phyloP scores from a whole-genome alignment of 2,113 vertebrate species.

The Nyctereutes procyonoides region DNA sequence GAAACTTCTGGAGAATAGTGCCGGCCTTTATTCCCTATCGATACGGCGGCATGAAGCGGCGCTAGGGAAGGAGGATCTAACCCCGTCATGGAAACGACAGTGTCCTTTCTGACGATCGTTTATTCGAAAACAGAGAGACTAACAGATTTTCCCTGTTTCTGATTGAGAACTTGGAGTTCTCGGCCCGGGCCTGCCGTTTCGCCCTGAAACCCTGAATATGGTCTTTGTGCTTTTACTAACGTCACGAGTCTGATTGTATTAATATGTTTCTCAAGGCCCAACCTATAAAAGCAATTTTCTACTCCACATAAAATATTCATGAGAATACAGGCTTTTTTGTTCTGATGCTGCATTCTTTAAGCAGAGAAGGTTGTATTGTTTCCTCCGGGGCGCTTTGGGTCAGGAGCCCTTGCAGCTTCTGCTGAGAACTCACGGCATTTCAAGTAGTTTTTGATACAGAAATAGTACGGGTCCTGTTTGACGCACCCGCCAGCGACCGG shows the following conservation, averaged over 20 bases:
- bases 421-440: slow-evolving; percentile 77
- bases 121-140: slow-evolving; percentile 50
- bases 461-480: slow-evolving; percentile 79
- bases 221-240: slow-evolving; percentile 89
- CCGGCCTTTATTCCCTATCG: background rate
- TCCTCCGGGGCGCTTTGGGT: slow-evolving; percentile 80
- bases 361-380: slow-evolving; percentile 83
- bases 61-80: background rate
- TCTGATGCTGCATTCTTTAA: slow-evolving; percentile 73
- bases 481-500: slow-evolving; percentile 64
- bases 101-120: background rate
- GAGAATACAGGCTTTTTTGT: slow-evolving; percentile 84
- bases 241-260: slow-evolving; percentile 86
- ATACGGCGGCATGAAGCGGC: background rate
- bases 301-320: slow-evolving; percentile 69
- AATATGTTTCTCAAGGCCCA: slow-evolving; percentile 79
- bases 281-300: slow-evolving; percentile 80
- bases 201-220: slow-evolving; percentile 85
- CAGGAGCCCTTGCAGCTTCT: slow-evolving; percentile 78
- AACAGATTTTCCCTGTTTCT: slow-evolving; percentile 73
- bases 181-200: slow-evolving; percentile 71
- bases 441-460: slow-evolving; percentile 74
- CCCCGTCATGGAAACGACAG: background rate
- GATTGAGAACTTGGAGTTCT: slow-evolving; percentile 58
- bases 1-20: slow-evolving; percentile 22